Evolutionary conservation across 1,140 invertebrate genomes (phyloP), one percentile per base, ranked within the genome.

Genomic region (Penaeus indicus): DNA sequence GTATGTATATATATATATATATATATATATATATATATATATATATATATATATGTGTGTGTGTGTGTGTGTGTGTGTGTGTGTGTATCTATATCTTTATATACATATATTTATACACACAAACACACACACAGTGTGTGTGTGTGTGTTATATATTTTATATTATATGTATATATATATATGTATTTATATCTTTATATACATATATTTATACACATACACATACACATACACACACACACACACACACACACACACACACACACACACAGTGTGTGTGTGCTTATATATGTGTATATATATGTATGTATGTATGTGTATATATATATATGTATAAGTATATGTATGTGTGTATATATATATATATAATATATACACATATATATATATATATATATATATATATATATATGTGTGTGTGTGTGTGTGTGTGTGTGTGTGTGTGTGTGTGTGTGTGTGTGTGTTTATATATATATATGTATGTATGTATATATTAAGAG

Each of bases 391-490:
- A n/a, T n/a, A n/a, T n/a, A n/a, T n/a, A n/a, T n/a, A n/a, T n/a
- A n/a, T n/a, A n/a, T 69, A 69, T 69, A 69, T 69, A 69, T 69
- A 69, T 69, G 27, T 69, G 27, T 69, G 27, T 69, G 27, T 69
- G 27, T 69, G 27, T 69, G 27, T 8, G 27, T 69, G 27, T 69
- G 27, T 69, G 27, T 69, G 27, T 69, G 27, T 69, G 27, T 69
- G 27, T 69, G 27, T 69, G 27, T 10, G 27, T 69, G 8, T 69
- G 8, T 69, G 27, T 18, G 8, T 69, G 27, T 69, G 27, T 69
- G 21, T n/a, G n/a, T n/a, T n/a, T n/a, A n/a, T n/a, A n/a, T n/a
- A n/a, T n/a, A n/a, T n/a, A n/a, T n/a, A n/a, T n/a, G n/a, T n/a
- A n/a, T n/a, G 22, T n/a, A n/a, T n/a, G n/a, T n/a, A n/a, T n/a